phyloP scores from a whole-genome alignment of 2,797 vertebrate genomes.

The Sebastes miniatus region DNA sequence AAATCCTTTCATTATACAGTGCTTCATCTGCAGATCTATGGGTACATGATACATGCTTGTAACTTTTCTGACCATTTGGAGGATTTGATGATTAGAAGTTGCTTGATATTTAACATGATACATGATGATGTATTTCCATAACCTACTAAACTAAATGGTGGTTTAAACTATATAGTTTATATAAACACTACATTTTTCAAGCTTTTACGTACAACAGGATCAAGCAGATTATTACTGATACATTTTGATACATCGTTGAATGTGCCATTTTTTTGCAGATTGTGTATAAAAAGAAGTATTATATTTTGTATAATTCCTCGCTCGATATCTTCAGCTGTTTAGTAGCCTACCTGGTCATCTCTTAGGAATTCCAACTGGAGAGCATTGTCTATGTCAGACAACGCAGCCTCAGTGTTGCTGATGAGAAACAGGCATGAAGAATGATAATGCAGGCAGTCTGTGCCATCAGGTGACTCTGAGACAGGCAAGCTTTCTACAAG shows the following conservation, averaged over 20 bases:
- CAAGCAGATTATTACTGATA: accelerated
- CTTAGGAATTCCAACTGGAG: slow-evolving; percentile 38
- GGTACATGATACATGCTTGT: neutral
- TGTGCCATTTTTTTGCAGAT: neutral
- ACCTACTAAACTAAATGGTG: no score
- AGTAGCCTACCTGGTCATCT: slow-evolving; percentile 21
- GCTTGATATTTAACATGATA: neutral
- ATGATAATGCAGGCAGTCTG: slow-evolving; percentile 61
- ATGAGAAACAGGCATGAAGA: slow-evolving; percentile 53
- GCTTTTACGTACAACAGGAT: neutral
- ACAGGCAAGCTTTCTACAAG: neutral
- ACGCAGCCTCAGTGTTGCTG: slow-evolving; percentile 53
- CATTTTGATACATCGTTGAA: neutral
- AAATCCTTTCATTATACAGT: neutral
- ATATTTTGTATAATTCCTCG: neutral
- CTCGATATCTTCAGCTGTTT: neutral
- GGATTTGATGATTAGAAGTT: neutral
- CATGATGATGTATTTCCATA: neutral
- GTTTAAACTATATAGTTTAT: neutral
- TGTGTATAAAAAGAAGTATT: neutral
- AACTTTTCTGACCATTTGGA: neutral
- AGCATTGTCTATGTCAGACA: slow-evolving; percentile 57
- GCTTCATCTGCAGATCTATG: neutral
- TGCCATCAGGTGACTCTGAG: slow-evolving; percentile 61
- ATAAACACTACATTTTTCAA: neutral